phyloP scores from a whole-genome alignment of 2,113 vertebrate species.

The Gymnobelideus leadbeateri region DNA sequence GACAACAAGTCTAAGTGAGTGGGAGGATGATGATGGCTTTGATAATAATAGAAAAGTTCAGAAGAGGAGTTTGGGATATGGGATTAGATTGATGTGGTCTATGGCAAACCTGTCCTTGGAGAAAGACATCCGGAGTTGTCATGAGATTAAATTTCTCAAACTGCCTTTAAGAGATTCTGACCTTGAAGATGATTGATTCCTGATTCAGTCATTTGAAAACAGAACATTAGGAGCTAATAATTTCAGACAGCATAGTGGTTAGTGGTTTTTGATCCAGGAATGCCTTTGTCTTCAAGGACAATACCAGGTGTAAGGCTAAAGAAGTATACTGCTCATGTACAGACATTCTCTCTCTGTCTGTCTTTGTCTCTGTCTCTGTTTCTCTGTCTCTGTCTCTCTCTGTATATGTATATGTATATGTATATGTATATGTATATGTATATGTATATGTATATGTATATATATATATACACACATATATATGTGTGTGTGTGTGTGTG shows the following conservation, averaged over 20 bases:
- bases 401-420: too few relatives aligned
- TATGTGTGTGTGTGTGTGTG: too few relatives aligned
- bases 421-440: too few relatives aligned
- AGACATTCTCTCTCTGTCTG: too few relatives aligned
- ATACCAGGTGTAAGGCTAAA: background rate
- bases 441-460: too few relatives aligned
- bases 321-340: background rate
- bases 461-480: too few relatives aligned
- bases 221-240: constrained; percentile 38
- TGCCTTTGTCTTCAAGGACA: background rate
- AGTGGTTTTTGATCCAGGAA: constrained; percentile 35
- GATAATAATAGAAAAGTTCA: background rate
- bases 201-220: constrained; percentile 24
- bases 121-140: background rate
- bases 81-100: background rate
- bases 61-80: background rate
- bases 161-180: constrained; percentile 8
- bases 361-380: too few relatives aligned
- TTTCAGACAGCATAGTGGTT: constrained; percentile 28
- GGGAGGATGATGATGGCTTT: background rate
- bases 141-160: constrained; percentile 23
- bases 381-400: too few relatives aligned
- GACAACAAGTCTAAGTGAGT: background rate
- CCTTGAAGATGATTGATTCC: constrained; percentile 35
- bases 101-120: background rate